A percentile compares a stretch with the other conserved stretches of the same genome.
Conservation (phyloP, 2,888 invertebrate species). For the Drosophila cognata region DNA sequence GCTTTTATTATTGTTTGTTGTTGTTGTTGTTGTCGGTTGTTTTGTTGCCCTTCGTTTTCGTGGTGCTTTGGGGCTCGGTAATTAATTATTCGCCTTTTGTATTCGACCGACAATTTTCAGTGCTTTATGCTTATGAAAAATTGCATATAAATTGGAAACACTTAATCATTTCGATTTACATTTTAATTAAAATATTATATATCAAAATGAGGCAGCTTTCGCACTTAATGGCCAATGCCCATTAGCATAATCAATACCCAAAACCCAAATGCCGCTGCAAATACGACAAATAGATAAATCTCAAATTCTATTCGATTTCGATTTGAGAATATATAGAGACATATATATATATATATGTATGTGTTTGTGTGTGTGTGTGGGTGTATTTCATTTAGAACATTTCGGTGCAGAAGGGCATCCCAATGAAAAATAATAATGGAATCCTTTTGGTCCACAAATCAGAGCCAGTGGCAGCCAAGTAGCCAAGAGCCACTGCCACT, state of each 20-base stretch:
- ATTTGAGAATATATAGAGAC: background rate
- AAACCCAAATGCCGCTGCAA: background rate
- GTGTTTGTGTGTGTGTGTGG: background rate
- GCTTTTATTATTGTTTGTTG: conserved; percentile 18
- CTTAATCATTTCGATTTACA: conserved; percentile 81
- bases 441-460: conserved; percentile 57
- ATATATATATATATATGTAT: background rate
- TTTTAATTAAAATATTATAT: conserved; percentile 82
- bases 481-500: conserved; percentile 37
- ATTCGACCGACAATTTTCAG: conserved; percentile 78
- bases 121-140: conserved; percentile 80
- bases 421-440: conserved; percentile 77
- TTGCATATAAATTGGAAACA: conserved; percentile 76
- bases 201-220: conserved; percentile 26
- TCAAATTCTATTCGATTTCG: conserved; percentile 1
- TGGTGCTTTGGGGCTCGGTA: conserved; percentile 74
- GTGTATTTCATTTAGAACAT: conserved; percentile 30
- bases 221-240: conserved; percentile 33
- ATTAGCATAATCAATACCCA: conserved; percentile 33
- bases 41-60: conserved; percentile 52
- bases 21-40: conserved; percentile 31
- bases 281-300: background rate
- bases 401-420: conserved; percentile 67
- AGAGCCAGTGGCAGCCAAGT: background rate
- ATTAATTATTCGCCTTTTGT: conserved; percentile 82